phyloP scores from a whole-genome alignment of 2,888 invertebrate genomes.

The Drosophila colorata region DNA sequence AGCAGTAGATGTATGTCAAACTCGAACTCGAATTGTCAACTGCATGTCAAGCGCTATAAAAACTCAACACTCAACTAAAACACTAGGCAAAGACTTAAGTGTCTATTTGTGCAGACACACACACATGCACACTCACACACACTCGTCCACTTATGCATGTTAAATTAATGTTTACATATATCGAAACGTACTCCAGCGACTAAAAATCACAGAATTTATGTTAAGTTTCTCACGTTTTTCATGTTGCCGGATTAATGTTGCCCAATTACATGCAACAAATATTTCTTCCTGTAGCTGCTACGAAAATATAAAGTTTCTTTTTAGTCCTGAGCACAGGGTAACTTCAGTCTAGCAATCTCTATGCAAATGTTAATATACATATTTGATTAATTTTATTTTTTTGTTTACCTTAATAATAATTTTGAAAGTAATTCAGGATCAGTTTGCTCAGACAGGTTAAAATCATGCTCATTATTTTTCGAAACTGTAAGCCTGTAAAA shows the following conservation, averaged over 20 bases:
- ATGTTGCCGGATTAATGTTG: slow-evolving; percentile 80
- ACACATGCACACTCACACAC: slow-evolving; percentile 21
- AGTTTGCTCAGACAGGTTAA: slow-evolving; percentile 9
- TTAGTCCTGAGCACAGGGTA: not conserved
- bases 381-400: not conserved
- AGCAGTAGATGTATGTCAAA: slow-evolving; percentile 74
- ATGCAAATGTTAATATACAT: too few relatives aligned
- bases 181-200: slow-evolving; percentile 30
- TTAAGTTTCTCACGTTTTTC: slow-evolving; percentile 84
- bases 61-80: slow-evolving; percentile 64
- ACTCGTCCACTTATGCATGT: slow-evolving; percentile 55
- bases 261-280: slow-evolving; percentile 55
- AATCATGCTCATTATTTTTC: slow-evolving; percentile 48
- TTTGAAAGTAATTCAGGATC: slow-evolving; percentile 9
- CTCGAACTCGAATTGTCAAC: slow-evolving; percentile 78
- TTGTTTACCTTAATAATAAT: too few relatives aligned
- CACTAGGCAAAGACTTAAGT: slow-evolving; percentile 70
- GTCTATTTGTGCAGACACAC: slow-evolving; percentile 45
- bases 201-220: slow-evolving; percentile 57
- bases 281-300: slow-evolving; percentile 17
- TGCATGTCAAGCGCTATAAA: slow-evolving; percentile 78
- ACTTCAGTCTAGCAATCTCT: not conserved
- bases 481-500: slow-evolving; percentile 35
- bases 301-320: not conserved
- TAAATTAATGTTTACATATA: slow-evolving; percentile 47